Evolutionary conservation across 2,113 vertebrate species (phyloP), one percentile per base, ranked within the genome.

Genomic region (Raja brachyura): DNA sequence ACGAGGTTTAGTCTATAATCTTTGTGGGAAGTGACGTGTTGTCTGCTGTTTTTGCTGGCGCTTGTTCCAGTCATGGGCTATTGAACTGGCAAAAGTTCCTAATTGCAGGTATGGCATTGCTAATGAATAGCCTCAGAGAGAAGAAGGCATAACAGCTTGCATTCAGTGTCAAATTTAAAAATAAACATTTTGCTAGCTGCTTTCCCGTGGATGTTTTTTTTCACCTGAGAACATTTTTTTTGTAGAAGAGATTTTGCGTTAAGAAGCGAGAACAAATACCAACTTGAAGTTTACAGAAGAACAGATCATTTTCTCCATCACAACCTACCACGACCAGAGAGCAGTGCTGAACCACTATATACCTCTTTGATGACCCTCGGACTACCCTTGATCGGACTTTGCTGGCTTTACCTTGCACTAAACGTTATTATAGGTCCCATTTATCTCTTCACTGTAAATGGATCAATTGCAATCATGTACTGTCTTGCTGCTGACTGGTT

Each of bases 1-100:
- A 73, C 59, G 18, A 88, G 28, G 83, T 88, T 88, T 88, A 88
- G 83, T 88, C 83, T 88, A 66, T 66, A 88, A 88, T 66, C 31
- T 88, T 88, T n/a, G 83, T n/a, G 28, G 83, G 28, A 88, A 88
- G 83, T 88, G 56, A 88, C 83, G n/a, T 88, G 83, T 86, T 86
- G 83, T 88, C 83, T 92, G 90, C 66, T 73, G 88, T 20, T 39
- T 25, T n/a, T 22, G 63, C 31, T 74, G 90, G 20, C 39, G 8
- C 33, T 92, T 16, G 20, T 22, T 11, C 2, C 39, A 92, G 90
- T 73, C 68, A 54, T 4, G 33, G 70, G 33, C 20, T 92, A 16
- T n/a, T 73, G 39, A 25, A 54, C 33, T 14, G 59, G 88, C 2
- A 74, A 4, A 48, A 92, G 20, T 25, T 73, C 70, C 33, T 70